These are phyloP conservation scores for Cassiopea xamachana DNA, from an alignment of 30 jellyfish, hydroid and myxozoan genomes.

Conservation along the genomic window DNA sequence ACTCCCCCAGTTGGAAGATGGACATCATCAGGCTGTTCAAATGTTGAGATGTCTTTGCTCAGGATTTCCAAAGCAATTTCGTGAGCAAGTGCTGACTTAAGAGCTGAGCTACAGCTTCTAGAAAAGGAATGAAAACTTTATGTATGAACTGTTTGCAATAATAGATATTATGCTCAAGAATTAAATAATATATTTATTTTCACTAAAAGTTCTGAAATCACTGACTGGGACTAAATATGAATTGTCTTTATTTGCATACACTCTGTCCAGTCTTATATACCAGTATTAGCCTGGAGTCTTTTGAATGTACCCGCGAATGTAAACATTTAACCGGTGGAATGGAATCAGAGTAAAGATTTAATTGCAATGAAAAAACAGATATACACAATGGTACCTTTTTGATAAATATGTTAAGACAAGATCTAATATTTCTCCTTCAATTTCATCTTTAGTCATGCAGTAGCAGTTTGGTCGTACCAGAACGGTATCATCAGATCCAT, in stretches of 20 bases:
- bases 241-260: too few relatives aligned
- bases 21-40: slow-evolving; percentile 52
- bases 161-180: too few relatives aligned
- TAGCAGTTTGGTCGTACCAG: slow-evolving; percentile 75
- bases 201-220: too few relatives aligned
- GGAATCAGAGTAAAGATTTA: too few relatives aligned
- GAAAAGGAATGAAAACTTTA: slow-evolving; percentile 6
- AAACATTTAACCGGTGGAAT: too few relatives aligned
- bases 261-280: too few relatives aligned
- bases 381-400: slow-evolving; percentile 44
- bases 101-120: slow-evolving; percentile 57
- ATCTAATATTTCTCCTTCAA: slow-evolving; percentile 88
- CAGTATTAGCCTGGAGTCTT: too few relatives aligned
- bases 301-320: too few relatives aligned
- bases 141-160: not conserved
- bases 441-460: slow-evolving; percentile 78
- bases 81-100: slow-evolving; percentile 63
- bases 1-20: slow-evolving; percentile 49
- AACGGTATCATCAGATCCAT: slow-evolving; percentile 38
- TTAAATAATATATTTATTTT: too few relatives aligned
- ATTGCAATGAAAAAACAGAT: not conserved
- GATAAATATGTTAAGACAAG: slow-evolving; percentile 65
- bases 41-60: slow-evolving; percentile 27
- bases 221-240: too few relatives aligned
- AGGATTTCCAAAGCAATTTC: slow-evolving; percentile 36